Conservation (phyloP, 2,113 vertebrate species). For the Hirundichthys speculiger region DNA sequence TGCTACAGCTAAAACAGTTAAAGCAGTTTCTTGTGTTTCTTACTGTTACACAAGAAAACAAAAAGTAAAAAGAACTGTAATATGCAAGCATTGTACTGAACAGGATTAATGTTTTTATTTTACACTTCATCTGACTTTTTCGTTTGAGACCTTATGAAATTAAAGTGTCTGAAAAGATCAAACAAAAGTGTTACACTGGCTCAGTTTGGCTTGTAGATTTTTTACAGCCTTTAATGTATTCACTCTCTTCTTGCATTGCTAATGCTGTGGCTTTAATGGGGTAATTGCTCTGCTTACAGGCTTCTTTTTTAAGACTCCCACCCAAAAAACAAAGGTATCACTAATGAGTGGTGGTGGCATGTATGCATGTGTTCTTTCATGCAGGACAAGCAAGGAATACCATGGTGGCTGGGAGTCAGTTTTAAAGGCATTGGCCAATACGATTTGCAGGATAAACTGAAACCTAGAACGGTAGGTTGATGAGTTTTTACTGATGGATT, state of each 20-base stretch:
- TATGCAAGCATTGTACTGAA: no score
- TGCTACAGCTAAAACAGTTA: no score
- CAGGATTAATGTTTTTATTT: no score
- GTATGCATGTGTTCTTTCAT: constrained; percentile 42
- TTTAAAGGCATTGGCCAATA: constrained; percentile 98
- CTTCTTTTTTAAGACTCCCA: constrained; percentile 33
- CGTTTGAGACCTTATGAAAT: constrained; percentile 45
- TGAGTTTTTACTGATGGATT: not conserved
- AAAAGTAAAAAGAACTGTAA: no score
- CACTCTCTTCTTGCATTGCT: constrained; percentile 62
- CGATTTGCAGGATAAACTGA: constrained; percentile 95
- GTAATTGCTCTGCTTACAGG: constrained; percentile 38
- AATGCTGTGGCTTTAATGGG: constrained; percentile 53
- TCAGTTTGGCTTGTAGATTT: constrained; percentile 33
- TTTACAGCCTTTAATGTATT: constrained; percentile 49
- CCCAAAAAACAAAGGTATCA: constrained; percentile 37
- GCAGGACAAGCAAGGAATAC: constrained; percentile 97
- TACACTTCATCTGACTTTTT: constrained; percentile 22
- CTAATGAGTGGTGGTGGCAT: constrained; percentile 40
- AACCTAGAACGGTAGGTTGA: constrained; percentile 90
- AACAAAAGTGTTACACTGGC: constrained; percentile 45
- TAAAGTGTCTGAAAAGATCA: constrained; percentile 64
- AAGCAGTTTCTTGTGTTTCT: no score
- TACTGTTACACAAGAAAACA: no score
- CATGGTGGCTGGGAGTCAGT: constrained; percentile 98